Evolutionary conservation across 2,797 vertebrate genomes (phyloP).

Genomic region (Myiotriccus ornatus): DNA sequence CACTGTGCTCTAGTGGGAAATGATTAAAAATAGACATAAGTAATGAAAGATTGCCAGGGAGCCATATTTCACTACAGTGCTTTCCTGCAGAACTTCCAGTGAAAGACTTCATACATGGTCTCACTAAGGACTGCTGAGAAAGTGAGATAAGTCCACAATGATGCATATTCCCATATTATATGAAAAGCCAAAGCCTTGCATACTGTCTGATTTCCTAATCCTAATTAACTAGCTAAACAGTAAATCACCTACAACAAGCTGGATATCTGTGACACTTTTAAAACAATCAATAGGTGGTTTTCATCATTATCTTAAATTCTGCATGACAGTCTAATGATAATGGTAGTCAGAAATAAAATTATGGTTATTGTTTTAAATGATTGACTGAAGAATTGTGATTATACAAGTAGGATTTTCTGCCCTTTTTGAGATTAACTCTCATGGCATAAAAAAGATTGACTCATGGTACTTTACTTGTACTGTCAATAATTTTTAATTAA

Average conservation of each 20-base stretch:
- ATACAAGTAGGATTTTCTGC: not conserved
- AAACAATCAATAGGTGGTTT: not conserved
- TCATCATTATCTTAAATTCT: not conserved
- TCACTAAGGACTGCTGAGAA: not conserved
- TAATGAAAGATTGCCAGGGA: not conserved
- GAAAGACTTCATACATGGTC: not conserved
- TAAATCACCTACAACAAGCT: not conserved
- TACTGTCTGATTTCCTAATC: not conserved
- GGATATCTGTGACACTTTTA: not conserved
- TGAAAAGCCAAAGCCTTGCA: not conserved
- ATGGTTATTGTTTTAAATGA: not conserved
- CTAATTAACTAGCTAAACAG: not conserved
- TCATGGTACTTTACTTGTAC: not conserved
- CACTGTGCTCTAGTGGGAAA: not conserved
- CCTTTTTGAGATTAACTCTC: not conserved
- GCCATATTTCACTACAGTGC: not conserved
- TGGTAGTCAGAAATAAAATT: not conserved
- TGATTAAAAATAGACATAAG: not conserved
- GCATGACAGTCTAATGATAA: not conserved
- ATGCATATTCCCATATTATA: not conserved
- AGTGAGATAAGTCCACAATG: not conserved
- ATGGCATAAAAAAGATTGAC: not conserved
- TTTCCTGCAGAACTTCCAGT: not conserved
- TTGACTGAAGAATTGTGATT: not conserved
- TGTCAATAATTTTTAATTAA: not conserved